A percentile compares a stretch with the other conserved stretches of the same genome.
phyloP scores from a whole-genome alignment of 2,888 invertebrate species.

The Dolichopus griseipennis region DNA sequence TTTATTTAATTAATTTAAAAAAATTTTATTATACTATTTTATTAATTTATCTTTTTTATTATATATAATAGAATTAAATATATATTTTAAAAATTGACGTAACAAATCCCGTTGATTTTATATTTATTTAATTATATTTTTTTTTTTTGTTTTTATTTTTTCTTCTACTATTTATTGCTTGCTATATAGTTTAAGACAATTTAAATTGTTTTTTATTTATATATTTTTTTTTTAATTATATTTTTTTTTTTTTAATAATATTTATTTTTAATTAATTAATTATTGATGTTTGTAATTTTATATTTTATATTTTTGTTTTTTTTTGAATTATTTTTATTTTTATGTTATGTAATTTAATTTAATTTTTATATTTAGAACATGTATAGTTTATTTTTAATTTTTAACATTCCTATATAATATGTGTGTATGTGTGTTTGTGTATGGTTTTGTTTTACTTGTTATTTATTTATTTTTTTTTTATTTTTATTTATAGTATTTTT shows the following conservation, averaged over 20 bases:
- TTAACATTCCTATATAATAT: neutral
- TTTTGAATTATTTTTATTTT: conserved; percentile 16
- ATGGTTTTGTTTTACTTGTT: conserved; percentile 26
- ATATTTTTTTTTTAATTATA: neutral
- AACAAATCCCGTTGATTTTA: conserved; percentile 6
- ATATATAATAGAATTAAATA: neutral
- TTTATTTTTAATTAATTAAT: conserved; percentile 8
- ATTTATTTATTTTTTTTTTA: conserved; percentile 20
- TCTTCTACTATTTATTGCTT: neutral
- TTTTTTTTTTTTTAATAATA: neutral
- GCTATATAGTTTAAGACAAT: neutral
- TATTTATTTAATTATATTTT: neutral
- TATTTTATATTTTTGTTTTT: conserved; percentile 11
- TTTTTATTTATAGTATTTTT: conserved; percentile 21
- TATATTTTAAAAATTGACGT: conserved; percentile 7
- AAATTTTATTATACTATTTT: neutral
- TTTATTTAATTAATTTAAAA: neutral
- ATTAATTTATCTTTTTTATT: neutral
- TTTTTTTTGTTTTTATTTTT: neutral
- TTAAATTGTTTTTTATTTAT: neutral
- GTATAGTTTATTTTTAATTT: neutral
- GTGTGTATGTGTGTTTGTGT: conserved; percentile 13
- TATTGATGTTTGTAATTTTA: conserved; percentile 7
- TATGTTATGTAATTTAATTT: conserved; percentile 26
- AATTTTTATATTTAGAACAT: neutral